phyloP scores from a whole-genome alignment of 1,140 invertebrate species.

The Antheraea mylitta region DNA sequence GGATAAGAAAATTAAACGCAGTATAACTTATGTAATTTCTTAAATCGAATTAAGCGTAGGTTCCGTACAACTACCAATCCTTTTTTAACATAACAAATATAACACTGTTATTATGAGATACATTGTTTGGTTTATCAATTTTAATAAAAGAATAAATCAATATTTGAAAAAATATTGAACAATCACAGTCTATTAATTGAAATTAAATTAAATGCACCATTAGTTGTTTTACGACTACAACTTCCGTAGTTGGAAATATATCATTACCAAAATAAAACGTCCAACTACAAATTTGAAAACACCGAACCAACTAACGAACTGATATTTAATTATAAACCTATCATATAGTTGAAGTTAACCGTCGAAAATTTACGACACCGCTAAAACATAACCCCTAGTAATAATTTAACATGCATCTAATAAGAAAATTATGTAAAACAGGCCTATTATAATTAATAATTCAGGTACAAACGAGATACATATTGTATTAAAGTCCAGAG shows the following conservation, averaged over 20 bases:
- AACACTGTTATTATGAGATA: no score
- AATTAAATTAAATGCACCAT: conserved; percentile 24
- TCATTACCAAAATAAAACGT: conserved; percentile 18
- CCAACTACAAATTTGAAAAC: conserved; percentile 28
- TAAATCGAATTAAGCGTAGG: no score
- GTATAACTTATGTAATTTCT: no score
- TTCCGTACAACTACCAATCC: no score
- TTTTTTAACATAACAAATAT: no score
- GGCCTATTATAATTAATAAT: conserved; percentile 71
- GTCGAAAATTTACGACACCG: conserved; percentile 64
- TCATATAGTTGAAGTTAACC: conserved; percentile 47
- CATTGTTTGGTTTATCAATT: background rate
- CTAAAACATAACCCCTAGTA: conserved; percentile 63
- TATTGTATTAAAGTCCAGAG: conserved; percentile 33
- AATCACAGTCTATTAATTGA: conserved; percentile 20
- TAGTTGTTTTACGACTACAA: conserved; percentile 23
- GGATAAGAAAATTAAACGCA: no score
- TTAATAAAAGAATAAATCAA: background rate
- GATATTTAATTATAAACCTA: conserved; percentile 72
- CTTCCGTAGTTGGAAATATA: conserved; percentile 21
- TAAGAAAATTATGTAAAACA: conserved; percentile 75
- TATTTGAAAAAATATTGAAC: background rate
- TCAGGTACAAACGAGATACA: conserved; percentile 51
- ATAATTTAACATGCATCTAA: conserved; percentile 70
- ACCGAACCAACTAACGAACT: conserved; percentile 52